A percentile compares a stretch with the other conserved stretches of the same genome.
Evolutionary conservation across 2,888 invertebrate species (phyloP).

Genomic region (Philonicus albiceps): DNA sequence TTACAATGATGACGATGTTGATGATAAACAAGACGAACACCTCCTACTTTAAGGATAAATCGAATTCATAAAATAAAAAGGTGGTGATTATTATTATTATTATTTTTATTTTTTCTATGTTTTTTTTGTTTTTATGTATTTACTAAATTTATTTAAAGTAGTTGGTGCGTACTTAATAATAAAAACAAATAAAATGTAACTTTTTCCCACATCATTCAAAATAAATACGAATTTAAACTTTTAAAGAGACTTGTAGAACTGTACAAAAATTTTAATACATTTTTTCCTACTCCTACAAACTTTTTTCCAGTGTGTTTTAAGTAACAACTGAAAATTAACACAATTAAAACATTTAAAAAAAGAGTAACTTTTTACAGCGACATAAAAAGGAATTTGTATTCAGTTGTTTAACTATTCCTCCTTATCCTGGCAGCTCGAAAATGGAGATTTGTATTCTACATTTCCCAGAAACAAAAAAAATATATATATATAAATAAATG

Average conservation of each 20-base stretch:
- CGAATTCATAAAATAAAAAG: not conserved
- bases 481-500: too few relatives aligned
- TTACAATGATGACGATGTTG: not conserved
- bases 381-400: not conserved
- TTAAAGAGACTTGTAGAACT: not conserved
- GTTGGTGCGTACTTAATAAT: too few relatives aligned
- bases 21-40: not conserved
- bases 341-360: not conserved
- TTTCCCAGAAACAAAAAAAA: not conserved
- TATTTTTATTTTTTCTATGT: not conserved
- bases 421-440: not conserved
- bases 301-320: not conserved
- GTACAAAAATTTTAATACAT: not conserved
- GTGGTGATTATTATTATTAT: not conserved
- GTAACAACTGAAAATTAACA: not conserved
- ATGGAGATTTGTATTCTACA: not conserved
- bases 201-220: not conserved
- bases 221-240: not conserved
- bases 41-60: conserved; percentile 10
- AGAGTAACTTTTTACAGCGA: not conserved
- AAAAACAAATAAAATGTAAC: too few relatives aligned
- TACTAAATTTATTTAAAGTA: too few relatives aligned
- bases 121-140: too few relatives aligned
- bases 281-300: not conserved
- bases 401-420: not conserved